Percentiles rank a stretch among this genome's conserved stretches.
Evolutionary conservation across 2,113 vertebrate species (phyloP).

Genomic region (Hyaena hyaena): DNA sequence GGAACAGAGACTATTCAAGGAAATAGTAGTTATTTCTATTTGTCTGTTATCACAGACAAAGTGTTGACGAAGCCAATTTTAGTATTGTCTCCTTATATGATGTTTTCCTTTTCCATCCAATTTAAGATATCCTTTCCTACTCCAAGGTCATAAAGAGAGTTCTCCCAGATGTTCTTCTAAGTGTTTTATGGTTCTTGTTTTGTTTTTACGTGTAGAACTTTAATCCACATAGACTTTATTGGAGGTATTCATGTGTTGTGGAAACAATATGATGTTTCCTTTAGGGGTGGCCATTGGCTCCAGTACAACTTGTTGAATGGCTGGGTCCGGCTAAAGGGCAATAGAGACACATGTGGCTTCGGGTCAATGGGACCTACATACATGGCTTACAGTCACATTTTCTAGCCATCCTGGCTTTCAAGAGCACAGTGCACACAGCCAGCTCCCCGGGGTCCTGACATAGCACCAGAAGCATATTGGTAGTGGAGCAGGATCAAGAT

Average conservation of each 20-base stretch:
- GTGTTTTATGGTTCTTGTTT: not conserved
- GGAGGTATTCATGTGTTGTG: not conserved
- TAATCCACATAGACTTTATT: not conserved
- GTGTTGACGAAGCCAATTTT: not conserved
- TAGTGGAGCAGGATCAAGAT: not conserved
- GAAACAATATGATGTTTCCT: not conserved
- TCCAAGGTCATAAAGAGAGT: not conserved
- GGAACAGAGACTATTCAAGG: not conserved
- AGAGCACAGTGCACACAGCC: not conserved
- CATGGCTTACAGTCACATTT: not conserved
- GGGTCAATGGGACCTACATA: not conserved
- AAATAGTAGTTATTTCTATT: not conserved
- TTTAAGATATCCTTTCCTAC: not conserved
- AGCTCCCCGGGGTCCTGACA: not conserved
- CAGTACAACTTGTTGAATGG: not conserved
- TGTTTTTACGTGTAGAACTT: not conserved
- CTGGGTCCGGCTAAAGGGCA: not conserved
- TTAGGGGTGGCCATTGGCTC: not conserved
- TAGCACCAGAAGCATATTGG: not conserved
- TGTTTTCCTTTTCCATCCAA: not conserved
- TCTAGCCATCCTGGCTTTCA: not conserved
- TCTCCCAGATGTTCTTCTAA: not conserved
- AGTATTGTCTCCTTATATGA: not conserved
- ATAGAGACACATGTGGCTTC: not conserved
- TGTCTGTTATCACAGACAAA: not conserved